Base-by-base conservation (phyloP, 2,113 vertebrate genomes). In the Ailurus styani region DNA sequence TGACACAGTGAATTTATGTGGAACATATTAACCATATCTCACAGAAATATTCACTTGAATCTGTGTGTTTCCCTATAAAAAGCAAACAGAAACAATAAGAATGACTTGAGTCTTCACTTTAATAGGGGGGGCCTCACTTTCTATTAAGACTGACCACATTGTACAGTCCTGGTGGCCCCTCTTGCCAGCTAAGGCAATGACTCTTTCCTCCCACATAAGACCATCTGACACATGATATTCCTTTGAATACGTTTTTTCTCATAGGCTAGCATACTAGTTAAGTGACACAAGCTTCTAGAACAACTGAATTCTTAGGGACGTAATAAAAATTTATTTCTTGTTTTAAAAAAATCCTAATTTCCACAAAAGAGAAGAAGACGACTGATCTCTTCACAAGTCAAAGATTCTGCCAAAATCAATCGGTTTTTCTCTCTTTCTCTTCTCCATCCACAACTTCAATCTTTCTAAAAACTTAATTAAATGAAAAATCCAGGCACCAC, bases 391-490 rank as follows among this genome's bases (percentile, higher is more conserved):
- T 91, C 66, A 42, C 0, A 86, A 90, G 34, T 77, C 27, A 97
- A 86, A 94, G 3, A 75, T 68, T 91, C 14, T 90, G 34, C 34
- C 50, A 84, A 70, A 68, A 75, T 86, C 11, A 87, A 31, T 34
- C 4, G 37, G 1, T 89, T 64, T 52, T 75, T 73, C 31, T 72
- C 27, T 25, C 20, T 60, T 87, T 64, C 5, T 47, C 8, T 79
- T 92, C 42, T 52, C 29, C 2, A 50, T 27, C 11, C 12, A 47
- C 10, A 40, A 17, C 20, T 52, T 4, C 3, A 50, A 4, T 54
- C 42, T 91, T 96, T 40, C 72, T 64, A 57, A 27, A 86, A 78
- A n/a, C 40, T 94, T 95, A 77, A 64, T 45, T 88, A 66, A 91
- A 52, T 84, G 29, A 82, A 40, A 98, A 81, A 79, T 84, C 23